phyloP scores from a whole-genome alignment of 2,888 invertebrate species.

The Microdon myrmicae region DNA sequence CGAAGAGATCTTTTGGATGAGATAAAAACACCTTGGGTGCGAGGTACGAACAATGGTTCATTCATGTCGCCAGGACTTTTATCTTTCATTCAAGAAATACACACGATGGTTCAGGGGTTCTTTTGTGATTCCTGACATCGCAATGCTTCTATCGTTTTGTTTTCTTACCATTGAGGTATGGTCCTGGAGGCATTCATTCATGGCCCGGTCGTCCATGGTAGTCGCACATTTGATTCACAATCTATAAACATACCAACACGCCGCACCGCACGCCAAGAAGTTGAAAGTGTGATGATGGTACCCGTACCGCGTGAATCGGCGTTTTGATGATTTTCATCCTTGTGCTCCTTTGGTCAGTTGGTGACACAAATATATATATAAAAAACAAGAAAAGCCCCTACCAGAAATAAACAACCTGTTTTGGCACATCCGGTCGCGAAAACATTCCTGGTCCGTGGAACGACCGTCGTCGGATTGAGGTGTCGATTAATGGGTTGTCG shows the following conservation, averaged over 20 bases:
- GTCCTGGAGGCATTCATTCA: slow-evolving; percentile 37
- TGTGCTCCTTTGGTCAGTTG: slow-evolving; percentile 27
- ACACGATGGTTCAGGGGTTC: slow-evolving; percentile 21
- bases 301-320: slow-evolving; percentile 32
- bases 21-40: slow-evolving; percentile 52
- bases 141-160: not conserved
- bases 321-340: slow-evolving; percentile 43
- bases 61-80: slow-evolving; percentile 47
- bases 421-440: slow-evolving; percentile 66
- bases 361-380: not conserved
- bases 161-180: slow-evolving; percentile 5
- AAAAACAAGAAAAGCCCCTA: slow-evolving; percentile 2
- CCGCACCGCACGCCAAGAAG: slow-evolving; percentile 35
- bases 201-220: slow-evolving; percentile 32
- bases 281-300: slow-evolving; percentile 18
- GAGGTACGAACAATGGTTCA: slow-evolving; percentile 52
- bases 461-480: slow-evolving; percentile 31
- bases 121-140: not conserved
- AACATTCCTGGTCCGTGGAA: slow-evolving; percentile 28
- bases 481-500: slow-evolving; percentile 42
- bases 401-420: slow-evolving; percentile 59
- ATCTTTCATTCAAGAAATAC: slow-evolving; percentile 52
- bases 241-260: slow-evolving; percentile 43
- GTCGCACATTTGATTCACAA: slow-evolving; percentile 42
- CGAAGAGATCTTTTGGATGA: slow-evolving; percentile 44